Base-by-base conservation (phyloP, 1,140 invertebrate genomes). In the Daktulosphaira vitifoliae region DNA sequence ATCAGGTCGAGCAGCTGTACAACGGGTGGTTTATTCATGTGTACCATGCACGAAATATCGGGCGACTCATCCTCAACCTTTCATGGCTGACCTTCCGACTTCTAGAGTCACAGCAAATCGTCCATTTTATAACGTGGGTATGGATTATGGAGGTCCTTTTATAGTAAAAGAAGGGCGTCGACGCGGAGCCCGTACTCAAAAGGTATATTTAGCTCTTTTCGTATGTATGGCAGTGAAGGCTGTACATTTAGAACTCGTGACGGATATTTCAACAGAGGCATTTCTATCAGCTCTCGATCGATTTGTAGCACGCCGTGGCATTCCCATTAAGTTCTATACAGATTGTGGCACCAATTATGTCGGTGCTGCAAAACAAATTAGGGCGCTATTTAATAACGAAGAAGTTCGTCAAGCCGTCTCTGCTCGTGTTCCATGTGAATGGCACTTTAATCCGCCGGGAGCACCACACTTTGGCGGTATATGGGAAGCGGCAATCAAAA, bases 311-410 rank as follows among this genome's bases (percentile, higher is more conserved):
- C 25, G 71, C 15, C 20, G 72, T 53, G 56, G 69, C 20, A 29
- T 70, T 20, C 70, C 71, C 11, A 16, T 9, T 1, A 54, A 67
- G 15, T 71, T 78, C 0, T 69, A 71, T 68, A 71, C 70, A 2
- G 75, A 78, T 65, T 72, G 72, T 53, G 76, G 73, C 3, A 73
- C 71, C 7, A 77, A 76, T 68, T 77, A 73, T 52, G 68, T 74
- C 23, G 71, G 73, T 38, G 70, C 72, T 38, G 26, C 49, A 38
- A 68, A 68, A 38, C 18, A 50, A 26, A 39, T 18, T 39, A 22
- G 50, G 9, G 13, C 23, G 2, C 8, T 4, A 4, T 26, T n/a
- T n/a, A n/a, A n/a, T n/a, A n/a, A n/a, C 37, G 29, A 37, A 49
- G 22, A 38, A 38, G 18, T 3, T 13, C 11, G 54, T 68, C 15